Conservation (phyloP, 1,140 invertebrate genomes). For the Ditylenchus dipsaci region DNA sequence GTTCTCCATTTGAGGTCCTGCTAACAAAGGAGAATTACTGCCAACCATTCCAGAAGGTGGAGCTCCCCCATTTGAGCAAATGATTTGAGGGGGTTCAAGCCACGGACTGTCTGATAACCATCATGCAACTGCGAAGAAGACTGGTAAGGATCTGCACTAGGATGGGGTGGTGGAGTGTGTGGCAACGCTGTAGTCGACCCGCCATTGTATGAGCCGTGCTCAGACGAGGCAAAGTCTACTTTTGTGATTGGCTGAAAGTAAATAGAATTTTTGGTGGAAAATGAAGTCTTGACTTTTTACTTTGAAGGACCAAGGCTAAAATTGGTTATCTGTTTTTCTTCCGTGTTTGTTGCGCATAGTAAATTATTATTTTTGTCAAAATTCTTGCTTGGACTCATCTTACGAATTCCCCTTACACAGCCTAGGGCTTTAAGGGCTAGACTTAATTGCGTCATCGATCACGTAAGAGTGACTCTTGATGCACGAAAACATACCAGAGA, state of each 20-base stretch:
- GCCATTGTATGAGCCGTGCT: slow-evolving; percentile 26
- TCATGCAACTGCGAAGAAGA: slow-evolving; percentile 4
- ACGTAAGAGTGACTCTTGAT: too few relatives aligned
- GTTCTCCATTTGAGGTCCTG: neutral
- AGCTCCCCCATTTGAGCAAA: slow-evolving; percentile 33
- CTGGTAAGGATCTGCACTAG: neutral
- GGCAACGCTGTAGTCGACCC: slow-evolving; percentile 34
- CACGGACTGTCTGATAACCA: slow-evolving; percentile 38
- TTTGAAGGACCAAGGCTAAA: too few relatives aligned
- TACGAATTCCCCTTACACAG: too few relatives aligned
- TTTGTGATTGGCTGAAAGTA: slow-evolving; percentile 37
- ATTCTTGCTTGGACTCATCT: too few relatives aligned
- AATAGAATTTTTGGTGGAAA: neutral
- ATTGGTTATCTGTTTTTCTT: too few relatives aligned
- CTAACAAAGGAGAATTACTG: neutral
- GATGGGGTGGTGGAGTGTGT: slow-evolving; percentile 24
- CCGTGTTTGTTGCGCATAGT: too few relatives aligned
- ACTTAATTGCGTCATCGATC: too few relatives aligned
- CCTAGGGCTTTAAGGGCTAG: too few relatives aligned
- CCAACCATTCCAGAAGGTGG: slow-evolving; percentile 13
- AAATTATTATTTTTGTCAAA: too few relatives aligned
- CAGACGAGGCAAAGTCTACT: slow-evolving; percentile 34
- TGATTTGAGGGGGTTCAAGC: slow-evolving; percentile 30
- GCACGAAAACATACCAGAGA: too few relatives aligned
- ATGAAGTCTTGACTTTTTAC: neutral